Percentiles rank a stretch among this genome's conserved stretches.
These are phyloP conservation scores for Merodon equestris DNA, from an alignment of 2,888 invertebrate genomes.

Conservation along the genomic window DNA sequence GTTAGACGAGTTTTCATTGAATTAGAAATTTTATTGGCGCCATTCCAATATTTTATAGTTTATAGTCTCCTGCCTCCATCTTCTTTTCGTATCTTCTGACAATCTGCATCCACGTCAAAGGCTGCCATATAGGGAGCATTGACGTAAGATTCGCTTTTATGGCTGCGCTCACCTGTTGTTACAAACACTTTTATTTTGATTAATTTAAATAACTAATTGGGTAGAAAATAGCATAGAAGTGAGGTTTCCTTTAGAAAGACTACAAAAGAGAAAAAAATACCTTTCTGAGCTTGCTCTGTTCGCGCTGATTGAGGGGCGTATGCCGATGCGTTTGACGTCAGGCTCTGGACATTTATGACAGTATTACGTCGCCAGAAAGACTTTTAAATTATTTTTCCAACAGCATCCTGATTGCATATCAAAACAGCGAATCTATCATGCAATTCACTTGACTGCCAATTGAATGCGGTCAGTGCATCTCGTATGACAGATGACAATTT, in stretches of 20 bases:
- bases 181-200: constrained; percentile 26
- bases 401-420: no score
- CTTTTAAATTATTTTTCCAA: no score
- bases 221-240: constrained; percentile 3
- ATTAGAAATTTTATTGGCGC: constrained; percentile 29
- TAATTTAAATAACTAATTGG: constrained; percentile 30
- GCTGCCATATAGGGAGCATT: constrained; percentile 49
- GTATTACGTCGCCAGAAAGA: no score
- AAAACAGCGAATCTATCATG: background rate
- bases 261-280: background rate
- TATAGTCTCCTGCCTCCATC: background rate
- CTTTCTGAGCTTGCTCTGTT: background rate
- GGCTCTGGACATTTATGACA: no score
- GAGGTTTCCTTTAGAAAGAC: constrained; percentile 7
- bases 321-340: constrained; percentile 6
- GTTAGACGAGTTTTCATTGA: background rate
- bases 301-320: constrained; percentile 17
- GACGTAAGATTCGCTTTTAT: constrained; percentile 44
- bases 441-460: background rate
- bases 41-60: constrained; percentile 42
- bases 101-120: constrained; percentile 42
- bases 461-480: no score
- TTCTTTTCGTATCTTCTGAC: constrained; percentile 6
- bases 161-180: constrained; percentile 31
- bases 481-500: no score